Conservation (phyloP, 2,888 invertebrate genomes). For the Podabrus alpinus region DNA sequence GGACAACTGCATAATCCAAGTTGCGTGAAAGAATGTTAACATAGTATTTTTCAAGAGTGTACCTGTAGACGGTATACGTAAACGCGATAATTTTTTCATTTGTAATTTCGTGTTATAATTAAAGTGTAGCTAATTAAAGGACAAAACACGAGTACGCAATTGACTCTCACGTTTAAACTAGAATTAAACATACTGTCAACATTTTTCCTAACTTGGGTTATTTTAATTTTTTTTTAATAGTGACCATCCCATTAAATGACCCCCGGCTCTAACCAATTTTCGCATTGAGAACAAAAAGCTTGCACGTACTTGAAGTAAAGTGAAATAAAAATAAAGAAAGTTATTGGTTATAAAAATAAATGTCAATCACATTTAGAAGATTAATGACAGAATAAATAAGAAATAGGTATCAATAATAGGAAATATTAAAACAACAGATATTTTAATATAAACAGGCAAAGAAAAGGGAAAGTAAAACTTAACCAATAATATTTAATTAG, state of each 20-base stretch:
- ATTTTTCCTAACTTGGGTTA: conserved; percentile 19
- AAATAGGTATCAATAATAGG: background rate
- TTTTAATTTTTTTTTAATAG: conserved; percentile 4
- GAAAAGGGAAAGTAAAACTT: background rate
- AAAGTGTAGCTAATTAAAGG: conserved; percentile 48
- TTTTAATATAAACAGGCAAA: background rate
- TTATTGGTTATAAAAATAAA: background rate
- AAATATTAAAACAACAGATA: background rate
- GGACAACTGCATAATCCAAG: conserved; percentile 39
- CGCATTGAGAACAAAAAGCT: background rate
- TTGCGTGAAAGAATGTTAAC: conserved; percentile 49
- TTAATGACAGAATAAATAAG: background rate
- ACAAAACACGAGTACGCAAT: conserved; percentile 36
- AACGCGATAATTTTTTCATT: conserved; percentile 48
- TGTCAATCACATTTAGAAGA: background rate
- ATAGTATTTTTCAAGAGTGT: conserved; percentile 42
- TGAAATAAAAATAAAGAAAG: background rate
- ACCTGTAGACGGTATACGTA: conserved; percentile 43
- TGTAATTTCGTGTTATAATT: conserved; percentile 48
- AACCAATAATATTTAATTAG: background rate
- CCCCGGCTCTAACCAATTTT: background rate
- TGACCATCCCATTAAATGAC: background rate
- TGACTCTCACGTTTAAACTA: conserved; percentile 31
- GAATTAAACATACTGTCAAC: conserved; percentile 17
- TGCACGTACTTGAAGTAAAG: background rate